Evolutionary conservation across 2,888 invertebrate genomes (phyloP), one percentile per base, ranked within the genome.

Genomic region (Nebria brevicollis): DNA sequence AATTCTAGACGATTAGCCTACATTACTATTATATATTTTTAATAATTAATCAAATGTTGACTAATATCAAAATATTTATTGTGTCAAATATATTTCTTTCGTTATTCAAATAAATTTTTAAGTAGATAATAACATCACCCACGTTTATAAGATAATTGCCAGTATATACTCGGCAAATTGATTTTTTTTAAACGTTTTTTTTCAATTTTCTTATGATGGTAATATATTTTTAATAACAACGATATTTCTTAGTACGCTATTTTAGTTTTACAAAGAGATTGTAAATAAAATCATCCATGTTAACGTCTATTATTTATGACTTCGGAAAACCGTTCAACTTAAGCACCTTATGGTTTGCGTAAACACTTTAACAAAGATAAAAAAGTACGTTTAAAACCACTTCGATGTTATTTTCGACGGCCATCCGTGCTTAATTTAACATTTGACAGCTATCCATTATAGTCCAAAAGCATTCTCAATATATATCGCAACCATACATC

Each of bases 341-440:
- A 54, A 54, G 54, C 54, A 54, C 54, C 54, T 54, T 54, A 54
- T 54, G 54, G 54, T 54, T 54, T 54, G 54, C 54, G 54, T 54
- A 54, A 54, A 54, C 54, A 54, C 4, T 54, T 34, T 54, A 54
- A 54, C 54, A 54, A 54, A 54, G 54, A 54, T 54, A 54, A 54
- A 54, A 54, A 54, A 2, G 54, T 13, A 54, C 13, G 54, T 54
- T 54, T 7, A 54, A 54, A 54, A 54, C 54, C 54, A 54, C 54
- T 54, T 54, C 54, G 54, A 54, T 54, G 54, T 8, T 54, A 54
- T 54, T 54, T 54, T 54, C 54, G 54, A 54, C 54, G 54, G 54
- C 54, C 54, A 54, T 54, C 54, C 54, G 54, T 7, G 54, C 54
- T 54, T 13, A 54, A 54, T 54, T 54, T 54, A 54, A 54, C 54